Evolutionary conservation across 2,888 invertebrate species (phyloP), one percentile per base, ranked within the genome.

Genomic region (Tinea pellionella): DNA sequence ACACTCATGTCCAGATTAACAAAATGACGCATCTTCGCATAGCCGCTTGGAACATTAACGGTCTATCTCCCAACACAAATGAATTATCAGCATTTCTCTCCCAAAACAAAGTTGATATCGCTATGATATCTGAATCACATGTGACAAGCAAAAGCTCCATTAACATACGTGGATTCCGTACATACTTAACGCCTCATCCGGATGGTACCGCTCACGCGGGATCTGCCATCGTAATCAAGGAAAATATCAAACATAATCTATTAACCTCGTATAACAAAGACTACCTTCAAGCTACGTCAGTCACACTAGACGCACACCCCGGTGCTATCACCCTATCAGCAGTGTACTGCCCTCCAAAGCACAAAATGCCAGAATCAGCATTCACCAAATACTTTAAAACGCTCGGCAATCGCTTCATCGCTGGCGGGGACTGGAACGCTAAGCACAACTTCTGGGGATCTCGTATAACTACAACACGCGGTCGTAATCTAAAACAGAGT

Each of bases 1-100:
- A 59, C 13, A 12, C 19, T 59, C 8, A 30, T 59, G 29, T 62
- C 58, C 60, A 64, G n/a, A 13, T 6, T 29, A 12, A 4, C 58
- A 37, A 2, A 15, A 59, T 37, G 13, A 59, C 2, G n/a, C 2
- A 12, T 15, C 58, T 59, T 9, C 29, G 15, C 15, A 3, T 59
- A n/a, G 57, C 64, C 0, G 63, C 66, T 18, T 65, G 66, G 66
- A 66, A 66, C 55, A 63, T 64, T 62, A 64, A 65, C 60, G 65
- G 64, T 7, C 60, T 66, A 60, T 63, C 63, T 8, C 63, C 62
- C 32, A 18, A 63, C 42, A 61, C 62, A 51, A 62, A 63, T 61
- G 63, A 65, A 61, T 18, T 66, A 13, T 59, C 64, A 61, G 6
- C 18, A n/a, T 18, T 59, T 11, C 19, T 59, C 2, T 8, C 29